Percentiles rank a stretch among this genome's conserved stretches.
phyloP scores from a whole-genome alignment of 2,113 vertebrate species.

The Anguilla rostrata region DNA sequence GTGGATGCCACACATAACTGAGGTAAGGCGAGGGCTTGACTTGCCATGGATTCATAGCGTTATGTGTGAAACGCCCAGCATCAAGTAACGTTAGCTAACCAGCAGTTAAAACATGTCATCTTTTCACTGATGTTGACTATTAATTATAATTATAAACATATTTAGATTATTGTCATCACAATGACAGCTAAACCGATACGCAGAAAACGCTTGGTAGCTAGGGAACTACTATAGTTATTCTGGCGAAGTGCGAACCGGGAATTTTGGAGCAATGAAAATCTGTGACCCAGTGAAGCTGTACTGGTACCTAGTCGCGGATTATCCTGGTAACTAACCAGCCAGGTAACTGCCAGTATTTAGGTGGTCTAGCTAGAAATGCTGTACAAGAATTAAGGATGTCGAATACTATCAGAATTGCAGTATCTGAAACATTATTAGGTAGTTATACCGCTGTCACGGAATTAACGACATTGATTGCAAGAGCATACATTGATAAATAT shows the following conservation, averaged over 20 bases:
- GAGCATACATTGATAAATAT: neutral
- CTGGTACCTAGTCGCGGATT: neutral
- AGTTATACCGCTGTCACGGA: neutral
- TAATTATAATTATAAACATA: neutral
- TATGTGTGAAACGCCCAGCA: neutral
- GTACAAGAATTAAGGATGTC: neutral
- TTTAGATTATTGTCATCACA: neutral
- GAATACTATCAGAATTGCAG: neutral
- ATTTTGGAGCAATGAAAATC: neutral
- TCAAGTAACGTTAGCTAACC: neutral
- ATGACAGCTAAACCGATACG: neutral
- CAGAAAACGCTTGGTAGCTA: too few species aligned
- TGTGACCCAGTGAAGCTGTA: neutral
- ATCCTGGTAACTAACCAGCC: neutral
- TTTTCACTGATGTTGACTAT: neutral
- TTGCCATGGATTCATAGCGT: neutral
- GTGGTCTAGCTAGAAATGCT: too few species aligned
- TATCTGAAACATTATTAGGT: neutral
- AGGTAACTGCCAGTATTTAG: neutral
- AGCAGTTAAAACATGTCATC: neutral
- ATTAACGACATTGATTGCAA: neutral
- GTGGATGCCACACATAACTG: neutral
- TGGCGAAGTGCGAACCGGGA: too few species aligned
- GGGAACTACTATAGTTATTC: too few species aligned
- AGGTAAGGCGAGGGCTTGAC: neutral